Conservation (phyloP, 2,113 vertebrate species). For the Saccopteryx leptura region DNA sequence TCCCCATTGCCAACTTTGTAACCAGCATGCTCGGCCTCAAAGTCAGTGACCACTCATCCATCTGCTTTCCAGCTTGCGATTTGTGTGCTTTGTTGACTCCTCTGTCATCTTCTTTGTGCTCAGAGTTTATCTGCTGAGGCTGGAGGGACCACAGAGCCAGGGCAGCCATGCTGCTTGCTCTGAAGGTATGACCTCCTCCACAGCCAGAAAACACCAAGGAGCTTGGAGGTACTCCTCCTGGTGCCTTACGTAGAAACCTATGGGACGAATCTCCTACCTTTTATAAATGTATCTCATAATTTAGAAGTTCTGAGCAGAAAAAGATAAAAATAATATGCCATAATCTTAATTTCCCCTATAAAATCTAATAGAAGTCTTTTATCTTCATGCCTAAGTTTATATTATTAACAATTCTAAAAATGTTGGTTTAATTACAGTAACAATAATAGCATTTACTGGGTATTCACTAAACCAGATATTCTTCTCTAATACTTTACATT, state of each 20-base stretch:
- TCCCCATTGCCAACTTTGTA: neutral
- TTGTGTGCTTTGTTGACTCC: neutral
- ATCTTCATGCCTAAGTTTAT: neutral
- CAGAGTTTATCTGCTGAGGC: neutral
- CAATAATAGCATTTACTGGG: constrained; percentile 5
- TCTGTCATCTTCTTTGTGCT: neutral
- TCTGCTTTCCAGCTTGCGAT: neutral
- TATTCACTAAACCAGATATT: neutral
- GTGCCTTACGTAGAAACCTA: neutral
- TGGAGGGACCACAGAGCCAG: neutral
- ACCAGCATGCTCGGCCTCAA: neutral
- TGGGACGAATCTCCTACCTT: neutral
- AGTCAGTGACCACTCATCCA: neutral
- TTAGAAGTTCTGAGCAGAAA: constrained; percentile 28
- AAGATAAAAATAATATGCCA: constrained; percentile 18
- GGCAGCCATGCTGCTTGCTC: neutral
- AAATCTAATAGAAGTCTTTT: neutral
- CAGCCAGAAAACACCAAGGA: neutral
- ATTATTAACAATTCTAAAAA: constrained; percentile 21
- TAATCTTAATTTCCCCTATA: constrained; percentile 1
- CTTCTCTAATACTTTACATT: neutral
- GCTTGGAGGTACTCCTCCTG: neutral
- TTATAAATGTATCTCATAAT: neutral
- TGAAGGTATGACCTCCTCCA: neutral
- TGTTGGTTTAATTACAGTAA: constrained; percentile 48